A percentile compares a stretch with the other conserved stretches of the same genome.
Conservation (phyloP, 2,797 vertebrate genomes). For the Sylvilagus floridanus region DNA sequence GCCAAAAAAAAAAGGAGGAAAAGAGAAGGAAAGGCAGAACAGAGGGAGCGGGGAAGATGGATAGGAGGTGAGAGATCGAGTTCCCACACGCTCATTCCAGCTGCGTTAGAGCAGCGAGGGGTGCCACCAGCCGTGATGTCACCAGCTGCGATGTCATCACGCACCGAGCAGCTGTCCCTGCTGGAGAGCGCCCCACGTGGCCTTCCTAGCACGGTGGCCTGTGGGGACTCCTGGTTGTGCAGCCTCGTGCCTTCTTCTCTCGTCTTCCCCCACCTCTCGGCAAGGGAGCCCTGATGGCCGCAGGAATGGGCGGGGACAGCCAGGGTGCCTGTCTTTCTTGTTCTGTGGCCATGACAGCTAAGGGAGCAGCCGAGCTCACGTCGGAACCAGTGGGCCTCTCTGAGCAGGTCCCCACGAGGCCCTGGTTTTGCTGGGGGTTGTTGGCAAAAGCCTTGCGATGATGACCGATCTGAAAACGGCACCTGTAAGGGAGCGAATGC, state of each 20-base stretch:
- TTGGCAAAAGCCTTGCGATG: not conserved
- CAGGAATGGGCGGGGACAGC: not conserved
- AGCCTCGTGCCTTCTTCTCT: not conserved
- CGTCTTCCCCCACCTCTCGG: not conserved
- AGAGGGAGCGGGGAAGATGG: not conserved
- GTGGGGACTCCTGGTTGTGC: accelerated
- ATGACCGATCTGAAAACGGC: not conserved
- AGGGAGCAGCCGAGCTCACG: not conserved
- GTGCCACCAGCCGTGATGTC: too few species aligned
- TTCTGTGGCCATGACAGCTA: not conserved
- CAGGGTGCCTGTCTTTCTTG: too few species aligned
- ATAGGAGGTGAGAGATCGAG: not conserved
- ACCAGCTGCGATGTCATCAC: not conserved
- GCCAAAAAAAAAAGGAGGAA: not conserved
- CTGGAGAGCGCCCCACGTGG: accelerated
- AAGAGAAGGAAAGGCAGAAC: not conserved
- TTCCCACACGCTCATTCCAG: accelerated
- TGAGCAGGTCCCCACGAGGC: accelerated
- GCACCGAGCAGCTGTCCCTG: accelerated
- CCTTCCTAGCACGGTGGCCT: not conserved
- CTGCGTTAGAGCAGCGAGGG: too few species aligned
- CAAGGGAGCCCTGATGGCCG: accelerated
- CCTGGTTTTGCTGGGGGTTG: not conserved
- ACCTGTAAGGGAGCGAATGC: accelerated
- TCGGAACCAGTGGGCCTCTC: not conserved